Evolutionary conservation across 2,888 invertebrate species (phyloP), one percentile per base, ranked within the genome.

Genomic region (Cosmorhoe ocellata): DNA sequence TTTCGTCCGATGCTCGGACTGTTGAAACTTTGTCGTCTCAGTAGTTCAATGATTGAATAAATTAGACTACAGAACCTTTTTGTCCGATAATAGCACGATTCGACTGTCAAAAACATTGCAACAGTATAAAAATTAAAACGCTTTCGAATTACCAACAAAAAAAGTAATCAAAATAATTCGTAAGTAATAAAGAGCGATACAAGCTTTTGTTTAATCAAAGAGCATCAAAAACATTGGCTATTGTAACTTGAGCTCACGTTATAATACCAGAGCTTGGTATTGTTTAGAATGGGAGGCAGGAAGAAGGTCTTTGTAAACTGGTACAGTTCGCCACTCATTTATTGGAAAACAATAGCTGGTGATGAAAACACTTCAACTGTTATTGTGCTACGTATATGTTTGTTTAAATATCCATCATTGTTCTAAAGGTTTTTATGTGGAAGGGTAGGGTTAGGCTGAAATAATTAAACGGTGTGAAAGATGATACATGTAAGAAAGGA

Each of bases 301-400:
- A 38, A 9, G n/a, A 38, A 18, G 59, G 28, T 54, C 49, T 33
- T 3, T 4, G 27, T 44, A n/a, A 12, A 10, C 8, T 53, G 59
- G 56, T 37, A 14, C 9, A 10, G 11, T 38, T 37, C n/a, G 11
- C 26, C 13, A 31, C 39, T 53, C 52, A 48, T 45, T 45, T 59
- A 59, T 57, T 38, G 59, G 55, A 53, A 57, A 59, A 55, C 59
- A 48, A 52, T 59, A 46, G 47, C 31, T 27, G 37, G 24, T 46
- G 52, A 57, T 55, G 44, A 33, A 33, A 42, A 42, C 33, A 42
- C 26, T 9, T 12, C 14, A 10, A 30, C 26, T 33, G 26, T 26
- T 33, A 8, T 4, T 2, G 4, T 3, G 18, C 18, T 18, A 18
- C 18, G 18, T 3, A 4, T 18, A 24, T 6, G 24, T 7, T 24